These are phyloP conservation scores for Amphimedon queenslandica DNA, from an alignment of 37 sponge, comb jelly and placozoan genomes.

Conservation along the genomic window DNA sequence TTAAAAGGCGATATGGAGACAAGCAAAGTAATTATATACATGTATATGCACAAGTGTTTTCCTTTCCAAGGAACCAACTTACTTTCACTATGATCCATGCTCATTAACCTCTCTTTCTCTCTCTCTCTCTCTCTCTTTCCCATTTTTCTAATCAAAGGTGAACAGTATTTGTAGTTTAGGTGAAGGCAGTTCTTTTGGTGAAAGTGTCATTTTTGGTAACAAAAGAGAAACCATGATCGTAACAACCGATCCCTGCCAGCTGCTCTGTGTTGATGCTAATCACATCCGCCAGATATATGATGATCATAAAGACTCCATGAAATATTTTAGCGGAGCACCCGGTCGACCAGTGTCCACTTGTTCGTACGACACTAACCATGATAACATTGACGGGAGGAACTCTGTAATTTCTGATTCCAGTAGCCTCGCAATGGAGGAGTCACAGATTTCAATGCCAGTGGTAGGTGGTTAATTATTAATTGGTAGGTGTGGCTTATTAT, in stretches of 20 bases:
- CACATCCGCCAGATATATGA: constrained; percentile 50
- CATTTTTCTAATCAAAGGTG: too few species aligned
- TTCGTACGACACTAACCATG: too few species aligned
- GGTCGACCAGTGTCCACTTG: neutral
- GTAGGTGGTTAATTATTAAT: too few species aligned
- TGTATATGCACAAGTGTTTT: neutral
- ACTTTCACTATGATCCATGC: neutral
- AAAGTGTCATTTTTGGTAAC: constrained; percentile 56
- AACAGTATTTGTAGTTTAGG: constrained; percentile 44
- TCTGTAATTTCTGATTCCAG: too few species aligned
- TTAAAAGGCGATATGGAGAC: neutral
- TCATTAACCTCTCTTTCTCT: neutral
- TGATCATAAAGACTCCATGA: neutral
- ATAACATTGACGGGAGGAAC: too few species aligned
- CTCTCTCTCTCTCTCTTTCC: neutral
- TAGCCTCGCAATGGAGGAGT: too few species aligned
- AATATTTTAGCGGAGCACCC: neutral
- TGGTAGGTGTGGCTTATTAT: too few species aligned
- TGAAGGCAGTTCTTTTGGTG: constrained; percentile 61
- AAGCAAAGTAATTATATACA: neutral
- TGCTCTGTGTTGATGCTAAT: constrained; percentile 51
- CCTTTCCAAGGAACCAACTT: neutral
- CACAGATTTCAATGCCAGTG: too few species aligned
- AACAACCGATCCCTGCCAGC: constrained; percentile 44
- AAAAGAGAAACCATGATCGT: constrained; percentile 43